Evolutionary conservation across 1,140 invertebrate genomes (phyloP), one percentile per base, ranked within the genome.

Genomic region (Aphelenchoides fujianensis): DNA sequence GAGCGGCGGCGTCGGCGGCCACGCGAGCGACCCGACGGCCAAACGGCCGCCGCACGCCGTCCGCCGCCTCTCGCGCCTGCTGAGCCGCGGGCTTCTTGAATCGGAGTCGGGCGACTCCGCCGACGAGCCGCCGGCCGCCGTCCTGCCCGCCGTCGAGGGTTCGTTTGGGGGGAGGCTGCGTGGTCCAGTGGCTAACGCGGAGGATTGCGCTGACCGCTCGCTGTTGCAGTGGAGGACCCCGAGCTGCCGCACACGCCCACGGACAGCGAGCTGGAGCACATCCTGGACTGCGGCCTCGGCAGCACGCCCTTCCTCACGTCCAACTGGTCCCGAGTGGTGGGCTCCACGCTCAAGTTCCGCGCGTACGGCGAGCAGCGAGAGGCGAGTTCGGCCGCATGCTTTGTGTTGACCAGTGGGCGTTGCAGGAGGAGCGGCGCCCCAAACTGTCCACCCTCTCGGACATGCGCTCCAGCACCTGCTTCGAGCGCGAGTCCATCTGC

Each of bases 381-480:
- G 27, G 16, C 73, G n/a, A 31, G 69, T 70, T 34, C 27, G n/a
- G 3, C 70, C 27, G 27, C 34, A 70, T 2, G 23, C 7, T 19
- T 70, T 70, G 27, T 34, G 37, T 3, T 70, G 5, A 70, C 19
- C 16, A 69, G n/a, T 23, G 1, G 2, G n/a, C n/a, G 16, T 67
- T 69, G 35, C 27, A 70, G 69, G 66, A 23, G 23, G 69, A 69
- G 2, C n/a, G n/a, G 16, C 37, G 59, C n/a, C 73, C 41, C 28
- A 75, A 75, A 66, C 32, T 75, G 30, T 75, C 73, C 5, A 72
- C 55, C 0, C 48, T 75, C 16, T 68, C 68, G 32, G 73, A 62
- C 37, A 35, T 77, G 23, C 70, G 76, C 28, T 77, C 75, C 31
- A 75, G 64, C 71, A 77, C 75, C 3, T 64, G 69, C n/a, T 77